Evolutionary conservation across 2,113 vertebrate species (phyloP), one percentile per base, ranked within the genome.

Genomic region (Lycaon pictus): DNA sequence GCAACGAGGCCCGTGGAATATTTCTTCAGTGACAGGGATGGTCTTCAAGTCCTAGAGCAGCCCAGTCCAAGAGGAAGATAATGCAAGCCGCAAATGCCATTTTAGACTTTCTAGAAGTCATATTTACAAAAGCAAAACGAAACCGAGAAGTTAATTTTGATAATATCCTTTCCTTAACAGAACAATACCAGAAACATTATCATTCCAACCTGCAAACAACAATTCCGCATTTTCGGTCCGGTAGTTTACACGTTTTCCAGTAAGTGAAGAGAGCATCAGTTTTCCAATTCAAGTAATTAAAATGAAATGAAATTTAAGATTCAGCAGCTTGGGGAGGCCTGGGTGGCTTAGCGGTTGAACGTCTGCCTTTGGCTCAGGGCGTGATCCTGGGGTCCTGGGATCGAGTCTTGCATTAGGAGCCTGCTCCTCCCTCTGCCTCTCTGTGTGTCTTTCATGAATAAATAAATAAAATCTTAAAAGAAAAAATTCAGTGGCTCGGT

Each of bases 1-100:
- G 15, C 11, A 2, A 0, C 0, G 25, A 72, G 23, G 48, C 62
- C 13, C 3, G 32, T 1, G 1, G 17, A 15, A 3, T 3, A 7
- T 11, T 5, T 51, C 20, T 63, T 86, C 6, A 5, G 16, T 15
- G 35, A 63, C 80, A 53, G 13, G 4, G 55, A 53, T 17, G 2
- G 12, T 56, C 27, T 56, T 60, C 11, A 32, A 8, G 23, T 32
- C 69, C 43, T 10, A 37, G 16, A 37, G 10, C 29, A 0, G 16
- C 43, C 29, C 12, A 9, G 25, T 16, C 27, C 25, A 1, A 58
- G 48, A 77, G 32, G 60, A 23, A 13, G 35, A 20, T 6, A 9
- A 25, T 10, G 22, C 5, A 11, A 15, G 13, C 27, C 63, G 69
- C 4, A 2, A 1, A 10, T 0, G 15, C 17, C 58, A 20, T 74